Evolutionary conservation across 2,888 invertebrate genomes (phyloP).

Genomic region (Ptycholaimellus sp.): DNA sequence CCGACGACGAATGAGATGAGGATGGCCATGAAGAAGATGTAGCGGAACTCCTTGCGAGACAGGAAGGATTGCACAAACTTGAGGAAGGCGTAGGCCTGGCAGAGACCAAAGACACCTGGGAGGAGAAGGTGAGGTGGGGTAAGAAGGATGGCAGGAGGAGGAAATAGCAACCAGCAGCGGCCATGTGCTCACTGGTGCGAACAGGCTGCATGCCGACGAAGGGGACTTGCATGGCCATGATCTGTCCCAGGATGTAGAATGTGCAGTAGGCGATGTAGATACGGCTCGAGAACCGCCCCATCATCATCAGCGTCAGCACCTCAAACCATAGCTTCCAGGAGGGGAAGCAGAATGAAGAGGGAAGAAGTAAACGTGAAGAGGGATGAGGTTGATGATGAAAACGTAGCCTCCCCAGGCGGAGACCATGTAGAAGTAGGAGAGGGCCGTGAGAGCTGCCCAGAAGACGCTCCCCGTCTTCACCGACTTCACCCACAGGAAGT

Average conservation of each 20-base stretch:
- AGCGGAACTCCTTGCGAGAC: slow-evolving; percentile 65
- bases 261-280: slow-evolving; percentile 53
- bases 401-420: slow-evolving; percentile 99
- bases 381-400: slow-evolving; percentile 95
- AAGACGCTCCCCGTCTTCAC: slow-evolving; percentile 90
- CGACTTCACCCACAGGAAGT: slow-evolving; percentile 88
- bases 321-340: too few species aligned
- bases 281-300: slow-evolving; percentile 68
- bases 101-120: slow-evolving; percentile 69
- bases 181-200: slow-evolving; percentile 96
- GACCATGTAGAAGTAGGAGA: slow-evolving; percentile 98
- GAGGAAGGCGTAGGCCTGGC: slow-evolving; percentile 62
- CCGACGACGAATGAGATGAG: slow-evolving; percentile 53
- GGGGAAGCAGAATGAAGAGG: too few species aligned
- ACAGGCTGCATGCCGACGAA: slow-evolving; percentile 84
- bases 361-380: too few species aligned
- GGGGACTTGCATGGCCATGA: slow-evolving; percentile 74
- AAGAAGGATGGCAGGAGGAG: too few species aligned
- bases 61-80: slow-evolving; percentile 64
- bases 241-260: slow-evolving; percentile 78
- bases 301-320: slow-evolving; percentile 63
- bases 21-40: slow-evolving; percentile 46
- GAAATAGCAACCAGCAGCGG: slow-evolving; percentile 67
- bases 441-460: slow-evolving; percentile 74
- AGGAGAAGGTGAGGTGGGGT: slow-evolving; percentile 2